A percentile compares a stretch with the other conserved stretches of the same genome.
These are phyloP conservation scores for Chondrosia reniformis DNA, from an alignment of 37 sponge, comb jelly and placozoan genomes.

Conservation along the genomic window DNA sequence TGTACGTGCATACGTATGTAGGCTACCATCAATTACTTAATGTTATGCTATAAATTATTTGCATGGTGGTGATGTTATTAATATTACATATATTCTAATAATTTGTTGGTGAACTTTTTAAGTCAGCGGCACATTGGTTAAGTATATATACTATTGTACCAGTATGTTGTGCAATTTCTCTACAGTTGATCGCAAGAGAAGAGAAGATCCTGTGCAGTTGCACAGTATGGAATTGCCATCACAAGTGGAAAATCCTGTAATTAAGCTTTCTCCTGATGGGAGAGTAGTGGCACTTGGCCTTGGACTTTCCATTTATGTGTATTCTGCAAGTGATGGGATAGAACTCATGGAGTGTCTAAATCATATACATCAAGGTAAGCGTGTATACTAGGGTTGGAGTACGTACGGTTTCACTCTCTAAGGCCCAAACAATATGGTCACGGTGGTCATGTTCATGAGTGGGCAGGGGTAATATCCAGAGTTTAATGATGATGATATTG, in stretches of 20 bases:
- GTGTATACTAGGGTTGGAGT: too few relatives aligned
- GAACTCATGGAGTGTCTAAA: constrained; percentile 31
- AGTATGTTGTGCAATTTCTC: not conserved
- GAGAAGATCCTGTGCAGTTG: constrained; percentile 65
- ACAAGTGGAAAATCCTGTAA: not conserved
- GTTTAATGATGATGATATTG: too few relatives aligned
- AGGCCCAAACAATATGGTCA: too few relatives aligned
- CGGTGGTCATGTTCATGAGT: too few relatives aligned
- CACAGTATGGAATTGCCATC: constrained; percentile 24
- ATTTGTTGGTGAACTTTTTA: too few relatives aligned
- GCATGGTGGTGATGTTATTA: too few relatives aligned
- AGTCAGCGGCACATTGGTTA: not conserved
- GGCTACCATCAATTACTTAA: not conserved
- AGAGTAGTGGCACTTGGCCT: constrained; percentile 59
- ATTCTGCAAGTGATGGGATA: constrained; percentile 36
- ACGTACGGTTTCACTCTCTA: too few relatives aligned
- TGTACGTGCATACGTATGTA: not conserved
- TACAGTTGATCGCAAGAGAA: constrained; percentile 56
- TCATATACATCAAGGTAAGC: constrained; percentile 65
- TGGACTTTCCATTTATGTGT: constrained; percentile 48
- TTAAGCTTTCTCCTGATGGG: constrained; percentile 68
- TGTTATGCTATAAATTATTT: not conserved
- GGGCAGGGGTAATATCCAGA: too few relatives aligned
- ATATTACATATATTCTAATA: too few relatives aligned
- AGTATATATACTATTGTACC: not conserved